Conservation (phyloP, 2,888 invertebrate species). For the Biston betularia region DNA sequence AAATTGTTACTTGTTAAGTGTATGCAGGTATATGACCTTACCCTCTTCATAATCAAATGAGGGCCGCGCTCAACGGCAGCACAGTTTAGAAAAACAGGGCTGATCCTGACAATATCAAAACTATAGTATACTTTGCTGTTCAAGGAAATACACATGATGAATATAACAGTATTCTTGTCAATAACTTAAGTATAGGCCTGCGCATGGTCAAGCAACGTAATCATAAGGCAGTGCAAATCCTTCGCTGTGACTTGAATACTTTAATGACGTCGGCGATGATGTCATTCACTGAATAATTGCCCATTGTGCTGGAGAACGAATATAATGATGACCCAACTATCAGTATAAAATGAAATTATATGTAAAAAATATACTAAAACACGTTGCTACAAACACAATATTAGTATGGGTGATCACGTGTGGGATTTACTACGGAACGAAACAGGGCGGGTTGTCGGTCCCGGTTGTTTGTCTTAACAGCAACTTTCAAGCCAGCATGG, state of each 20-base stretch:
- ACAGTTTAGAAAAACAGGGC: background rate
- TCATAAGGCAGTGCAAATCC: slow-evolving; percentile 21
- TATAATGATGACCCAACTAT: slow-evolving; percentile 38
- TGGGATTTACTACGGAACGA: too few relatives aligned
- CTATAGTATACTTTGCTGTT: background rate
- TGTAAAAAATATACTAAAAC: background rate
- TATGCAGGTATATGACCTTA: too few relatives aligned
- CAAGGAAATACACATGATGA: background rate
- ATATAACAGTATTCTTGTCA: slow-evolving; percentile 4
- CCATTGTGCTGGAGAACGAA: slow-evolving; percentile 22
- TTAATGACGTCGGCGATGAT: slow-evolving; percentile 56
- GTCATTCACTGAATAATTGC: slow-evolving; percentile 45
- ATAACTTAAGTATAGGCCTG: slow-evolving; percentile 9
- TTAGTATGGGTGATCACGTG: background rate
- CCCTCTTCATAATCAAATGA: too few relatives aligned
- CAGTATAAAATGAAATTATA: slow-evolving; percentile 4
- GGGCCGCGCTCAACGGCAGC: too few relatives aligned
- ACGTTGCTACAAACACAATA: slow-evolving; percentile 3
- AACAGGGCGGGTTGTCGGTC: too few relatives aligned
- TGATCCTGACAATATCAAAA: background rate
- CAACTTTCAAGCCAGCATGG: too few relatives aligned
- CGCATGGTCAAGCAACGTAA: slow-evolving; percentile 27
- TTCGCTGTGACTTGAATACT: slow-evolving; percentile 51
- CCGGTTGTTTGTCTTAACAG: too few relatives aligned
- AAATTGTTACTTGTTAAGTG: too few relatives aligned